Evolutionary conservation across 2,113 vertebrate genomes (phyloP), one percentile per base, ranked within the genome.

Genomic region (Eolophus roseicapilla): DNA sequence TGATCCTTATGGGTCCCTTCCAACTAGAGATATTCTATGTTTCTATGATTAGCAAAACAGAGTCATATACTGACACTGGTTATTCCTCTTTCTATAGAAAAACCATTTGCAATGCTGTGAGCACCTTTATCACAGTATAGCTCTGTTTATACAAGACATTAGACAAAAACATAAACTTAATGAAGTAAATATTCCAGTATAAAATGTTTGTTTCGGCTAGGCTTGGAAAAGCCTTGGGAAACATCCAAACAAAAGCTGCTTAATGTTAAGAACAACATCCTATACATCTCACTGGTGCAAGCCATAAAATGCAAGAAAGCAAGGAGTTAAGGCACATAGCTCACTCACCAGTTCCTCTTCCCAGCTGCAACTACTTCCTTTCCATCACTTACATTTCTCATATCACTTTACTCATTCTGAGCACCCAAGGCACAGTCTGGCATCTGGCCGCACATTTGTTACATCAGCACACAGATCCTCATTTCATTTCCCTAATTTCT

Each of bases 401-500:
- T 79, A 88, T 93, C 78, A 41, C 75, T 93, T 57, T 70, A 69
- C 63, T 80, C n/a, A 53, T 82, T 75, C 92, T 82, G 52, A 88
- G 82, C n/a, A 63, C 41, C 28, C 84, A 82, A 69, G 59, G 73
- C 41, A 62, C 13, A 53, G 13, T 77, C 67, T 76, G 53, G 62
- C 84, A 85, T 90, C 90, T 92, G 75, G 53, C 75, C 7, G 9
- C 63, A 67, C 17, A 43, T 69, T 96, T 93, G 23, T 85, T 65
- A 88, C 82, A 80, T 90, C 90, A 93, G 59, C 90, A 77, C 59
- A 63, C 41, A 94, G 93, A 97, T 97, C 95, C 93, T 95, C 75
- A 53, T 97, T 97, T 96, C 67, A 2, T 94, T 96, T 97, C 96
- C 85, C 55, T 82, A 88, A 96, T 86, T 80, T 59, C 67, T 70